Conservation (phyloP, 2,113 vertebrate species). For the Toxotes chatareus region DNA sequence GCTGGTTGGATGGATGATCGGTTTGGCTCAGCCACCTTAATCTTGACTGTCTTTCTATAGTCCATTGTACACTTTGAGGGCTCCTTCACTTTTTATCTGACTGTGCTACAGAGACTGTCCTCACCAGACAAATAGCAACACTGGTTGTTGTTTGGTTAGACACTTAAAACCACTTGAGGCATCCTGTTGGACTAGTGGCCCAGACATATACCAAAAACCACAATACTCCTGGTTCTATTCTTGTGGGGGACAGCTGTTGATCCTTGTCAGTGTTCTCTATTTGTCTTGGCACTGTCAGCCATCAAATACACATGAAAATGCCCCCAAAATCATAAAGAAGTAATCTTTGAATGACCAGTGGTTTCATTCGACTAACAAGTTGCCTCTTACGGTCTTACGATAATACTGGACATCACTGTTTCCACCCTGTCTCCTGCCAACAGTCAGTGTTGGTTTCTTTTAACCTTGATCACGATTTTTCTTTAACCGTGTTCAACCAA, state of each 20-base stretch:
- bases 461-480: not conserved
- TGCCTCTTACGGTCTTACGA: not conserved
- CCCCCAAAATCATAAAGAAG: not conserved
- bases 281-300: not conserved
- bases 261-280: not conserved
- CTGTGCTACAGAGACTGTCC: not conserved
- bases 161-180: not conserved
- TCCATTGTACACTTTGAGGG: not conserved
- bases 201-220: not conserved
- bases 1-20: conserved; percentile 37
- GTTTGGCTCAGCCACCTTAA: conserved; percentile 14
- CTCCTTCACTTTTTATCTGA: not conserved
- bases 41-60: not conserved
- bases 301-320: not conserved
- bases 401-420: too few species aligned
- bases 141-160: not conserved
- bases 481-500: too few species aligned
- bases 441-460: not conserved
- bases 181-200: not conserved
- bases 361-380: not conserved
- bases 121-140: not conserved
- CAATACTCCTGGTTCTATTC: not conserved
- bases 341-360: not conserved
- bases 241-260: not conserved
- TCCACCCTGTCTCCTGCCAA: not conserved